phyloP scores from a whole-genome alignment of 2,113 vertebrate species.

The Nibea coibor region DNA sequence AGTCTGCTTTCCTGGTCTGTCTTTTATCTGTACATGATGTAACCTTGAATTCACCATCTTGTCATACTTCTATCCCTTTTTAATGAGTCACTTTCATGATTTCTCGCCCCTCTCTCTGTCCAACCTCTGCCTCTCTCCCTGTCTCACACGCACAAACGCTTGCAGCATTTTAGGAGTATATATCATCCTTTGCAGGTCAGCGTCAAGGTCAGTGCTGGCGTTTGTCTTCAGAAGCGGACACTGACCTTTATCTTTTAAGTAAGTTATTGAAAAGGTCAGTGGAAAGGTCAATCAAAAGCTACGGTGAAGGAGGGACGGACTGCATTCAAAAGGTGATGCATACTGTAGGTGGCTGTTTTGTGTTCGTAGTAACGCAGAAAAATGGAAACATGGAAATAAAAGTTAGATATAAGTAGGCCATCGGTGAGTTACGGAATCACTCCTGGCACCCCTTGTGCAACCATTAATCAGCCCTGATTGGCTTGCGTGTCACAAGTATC shows the following conservation, averaged over 20 bases:
- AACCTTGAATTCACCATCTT: conserved; percentile 26
- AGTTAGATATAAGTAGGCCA: background rate
- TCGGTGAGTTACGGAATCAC: conserved; percentile 15
- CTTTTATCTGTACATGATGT: background rate
- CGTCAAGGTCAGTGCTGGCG: conserved; percentile 12
- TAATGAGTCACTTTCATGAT: background rate
- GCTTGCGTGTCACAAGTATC: background rate
- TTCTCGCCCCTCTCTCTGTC: background rate
- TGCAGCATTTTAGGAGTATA: background rate
- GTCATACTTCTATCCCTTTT: conserved; percentile 6
- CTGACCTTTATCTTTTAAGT: conserved; percentile 40
- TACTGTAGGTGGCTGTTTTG: background rate
- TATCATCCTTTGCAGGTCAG: conserved; percentile 5
- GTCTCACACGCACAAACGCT: conserved; percentile 1
- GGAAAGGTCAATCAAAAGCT: conserved; percentile 20
- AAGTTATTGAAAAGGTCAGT: conserved; percentile 32
- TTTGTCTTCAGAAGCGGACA: conserved; percentile 29
- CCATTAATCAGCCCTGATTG: conserved; percentile 38
- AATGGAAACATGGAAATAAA: background rate
- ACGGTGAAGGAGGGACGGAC: background rate
- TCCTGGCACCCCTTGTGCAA: background rate
- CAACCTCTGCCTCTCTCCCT: background rate
- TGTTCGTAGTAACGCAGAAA: background rate
- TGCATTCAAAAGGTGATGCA: background rate
- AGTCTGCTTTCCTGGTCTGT: background rate